Percentiles rank a stretch among this genome's conserved stretches.
Conservation (phyloP, 2,888 invertebrate genomes). For the Ariolimax columbianus region DNA sequence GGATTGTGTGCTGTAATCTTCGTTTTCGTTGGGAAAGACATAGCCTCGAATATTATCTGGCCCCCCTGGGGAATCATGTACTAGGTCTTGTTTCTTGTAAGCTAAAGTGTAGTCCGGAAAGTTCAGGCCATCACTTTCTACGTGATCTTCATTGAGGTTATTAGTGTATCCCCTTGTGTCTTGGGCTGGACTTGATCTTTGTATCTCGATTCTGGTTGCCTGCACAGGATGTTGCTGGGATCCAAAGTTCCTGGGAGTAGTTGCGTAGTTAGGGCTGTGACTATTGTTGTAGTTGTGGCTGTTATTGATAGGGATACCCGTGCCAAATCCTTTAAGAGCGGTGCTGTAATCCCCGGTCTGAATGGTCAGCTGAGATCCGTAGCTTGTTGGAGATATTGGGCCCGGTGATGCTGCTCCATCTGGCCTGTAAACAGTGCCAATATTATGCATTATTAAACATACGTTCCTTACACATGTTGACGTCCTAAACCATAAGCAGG, state of each 20-base stretch:
- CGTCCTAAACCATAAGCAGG: no score
- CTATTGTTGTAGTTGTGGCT: constrained; percentile 45
- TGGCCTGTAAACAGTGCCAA: not conserved
- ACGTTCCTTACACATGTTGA: no score
- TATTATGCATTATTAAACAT: no score
- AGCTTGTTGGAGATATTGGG: constrained; percentile 46
- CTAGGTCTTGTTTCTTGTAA: constrained; percentile 46
- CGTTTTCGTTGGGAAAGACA: not conserved
- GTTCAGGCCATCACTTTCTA: not conserved
- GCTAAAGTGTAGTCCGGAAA: constrained; percentile 56
- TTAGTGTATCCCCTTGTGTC: constrained; percentile 51
- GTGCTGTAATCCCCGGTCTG: constrained; percentile 45
- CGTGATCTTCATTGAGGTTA: constrained; percentile 52
- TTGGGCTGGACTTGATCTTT: constrained; percentile 39
- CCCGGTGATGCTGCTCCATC: constrained; percentile 36
- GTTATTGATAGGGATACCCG: constrained; percentile 56
- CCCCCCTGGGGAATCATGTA: constrained; percentile 41
- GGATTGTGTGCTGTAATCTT: constrained; percentile 30
- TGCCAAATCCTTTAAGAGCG: constrained; percentile 49
- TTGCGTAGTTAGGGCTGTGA: constrained; percentile 46
- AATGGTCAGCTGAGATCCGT: constrained; percentile 54
- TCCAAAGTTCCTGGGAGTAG: constrained; percentile 49
- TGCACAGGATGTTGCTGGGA: constrained; percentile 40
- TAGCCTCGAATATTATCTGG: constrained; percentile 41
- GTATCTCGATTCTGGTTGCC: constrained; percentile 51